Evolutionary conservation across 1,140 invertebrate genomes (phyloP).

Genomic region (Penaeus indicus): DNA sequence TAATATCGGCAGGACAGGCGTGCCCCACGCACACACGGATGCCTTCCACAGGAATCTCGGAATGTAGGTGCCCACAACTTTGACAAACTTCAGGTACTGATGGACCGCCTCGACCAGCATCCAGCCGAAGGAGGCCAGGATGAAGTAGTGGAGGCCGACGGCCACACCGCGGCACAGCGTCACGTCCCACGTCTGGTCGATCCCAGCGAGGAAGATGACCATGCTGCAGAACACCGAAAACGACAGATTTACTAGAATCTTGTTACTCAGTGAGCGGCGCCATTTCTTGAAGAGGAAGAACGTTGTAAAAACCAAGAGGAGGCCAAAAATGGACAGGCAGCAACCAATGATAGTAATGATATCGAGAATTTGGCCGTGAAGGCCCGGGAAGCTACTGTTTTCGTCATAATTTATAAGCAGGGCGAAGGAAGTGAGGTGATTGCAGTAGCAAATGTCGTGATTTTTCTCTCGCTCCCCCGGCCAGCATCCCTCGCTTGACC

Average conservation of each 20-base stretch:
- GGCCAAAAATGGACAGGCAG: slow-evolving; percentile 66
- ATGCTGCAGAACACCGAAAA: slow-evolving; percentile 66
- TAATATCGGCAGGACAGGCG: slow-evolving; percentile 67
- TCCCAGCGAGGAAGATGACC: slow-evolving; percentile 66
- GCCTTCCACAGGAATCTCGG: slow-evolving; percentile 71
- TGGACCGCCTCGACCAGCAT: slow-evolving; percentile 73
- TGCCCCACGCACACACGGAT: slow-evolving; percentile 71
- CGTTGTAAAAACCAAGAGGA: slow-evolving; percentile 67
- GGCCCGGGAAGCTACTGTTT: slow-evolving; percentile 9
- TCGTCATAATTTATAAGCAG: slow-evolving; percentile 67
- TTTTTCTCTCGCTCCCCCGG: slow-evolving; percentile 23
- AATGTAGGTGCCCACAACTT: slow-evolving; percentile 72
- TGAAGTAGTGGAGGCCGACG: slow-evolving; percentile 71
- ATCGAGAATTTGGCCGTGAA: slow-evolving; percentile 60
- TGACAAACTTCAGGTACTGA: slow-evolving; percentile 73
- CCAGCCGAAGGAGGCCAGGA: slow-evolving; percentile 72
- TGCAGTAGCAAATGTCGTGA: slow-evolving; percentile 66
- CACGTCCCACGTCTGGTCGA: slow-evolving; percentile 60
- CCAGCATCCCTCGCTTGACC: slow-evolving; percentile 66
- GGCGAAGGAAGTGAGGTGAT: slow-evolving; percentile 67
- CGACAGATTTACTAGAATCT: slow-evolving; percentile 68
- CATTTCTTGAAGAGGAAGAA: slow-evolving; percentile 68
- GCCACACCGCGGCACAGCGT: slow-evolving; percentile 68
- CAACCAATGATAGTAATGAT: slow-evolving; percentile 67
- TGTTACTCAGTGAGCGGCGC: slow-evolving; percentile 66